A percentile compares a stretch with the other conserved stretches of the same genome.
phyloP scores from a whole-genome alignment of 2,113 vertebrate species.

The Peucedramus taeniatus region DNA sequence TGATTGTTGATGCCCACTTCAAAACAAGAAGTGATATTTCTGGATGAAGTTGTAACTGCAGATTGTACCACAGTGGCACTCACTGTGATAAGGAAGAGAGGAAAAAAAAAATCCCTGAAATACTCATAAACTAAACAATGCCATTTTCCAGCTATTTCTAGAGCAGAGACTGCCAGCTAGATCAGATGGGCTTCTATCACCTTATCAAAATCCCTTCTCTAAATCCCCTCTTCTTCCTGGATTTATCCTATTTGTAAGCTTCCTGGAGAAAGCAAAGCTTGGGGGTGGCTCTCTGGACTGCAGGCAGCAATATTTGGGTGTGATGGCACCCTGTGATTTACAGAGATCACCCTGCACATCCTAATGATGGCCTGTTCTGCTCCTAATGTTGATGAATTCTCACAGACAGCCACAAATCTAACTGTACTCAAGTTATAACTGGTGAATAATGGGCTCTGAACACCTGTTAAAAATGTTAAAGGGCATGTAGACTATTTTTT shows the following conservation, averaged over 20 bases:
- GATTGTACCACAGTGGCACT: neutral
- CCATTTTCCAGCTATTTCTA: neutral
- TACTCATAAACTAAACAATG: neutral
- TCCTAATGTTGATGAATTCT: neutral
- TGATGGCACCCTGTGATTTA: rapidly evolving
- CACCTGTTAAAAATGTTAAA: neutral
- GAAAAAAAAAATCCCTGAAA: neutral
- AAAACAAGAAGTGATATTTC: neutral
- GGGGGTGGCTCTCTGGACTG: neutral
- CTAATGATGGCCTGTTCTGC: too few relatives aligned
- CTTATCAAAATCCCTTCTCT: neutral
- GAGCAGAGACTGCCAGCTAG: neutral
- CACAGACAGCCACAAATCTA: neutral
- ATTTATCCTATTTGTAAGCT: neutral
- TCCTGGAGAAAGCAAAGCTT: neutral
- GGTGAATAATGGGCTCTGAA: neutral
- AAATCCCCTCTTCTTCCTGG: neutral
- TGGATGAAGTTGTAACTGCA: neutral
- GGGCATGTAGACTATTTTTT: rapidly evolving
- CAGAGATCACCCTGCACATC: neutral
- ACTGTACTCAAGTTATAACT: neutral
- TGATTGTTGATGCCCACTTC: neutral
- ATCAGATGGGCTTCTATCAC: neutral
- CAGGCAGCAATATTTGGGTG: neutral
- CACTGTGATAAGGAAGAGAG: neutral